Base-by-base conservation (phyloP, 64 coral and sea anemone species). In the Dendronephthya gigantea region DNA sequence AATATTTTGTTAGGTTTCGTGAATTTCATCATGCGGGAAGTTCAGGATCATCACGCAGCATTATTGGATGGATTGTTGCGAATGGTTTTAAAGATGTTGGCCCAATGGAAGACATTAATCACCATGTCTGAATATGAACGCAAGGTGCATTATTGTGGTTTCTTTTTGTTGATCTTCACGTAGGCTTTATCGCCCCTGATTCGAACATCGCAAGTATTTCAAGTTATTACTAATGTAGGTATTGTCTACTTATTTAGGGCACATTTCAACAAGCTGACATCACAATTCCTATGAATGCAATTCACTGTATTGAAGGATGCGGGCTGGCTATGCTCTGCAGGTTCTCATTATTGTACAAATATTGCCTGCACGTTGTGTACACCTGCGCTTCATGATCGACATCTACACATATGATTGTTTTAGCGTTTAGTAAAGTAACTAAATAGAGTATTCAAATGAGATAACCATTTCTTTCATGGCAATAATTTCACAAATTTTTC, bases 11-110 rank as follows among this genome's bases (percentile, higher is more conserved):
- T 49, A 97, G 94, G 94, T 37, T 98, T 93, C 89, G 92, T 98
- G 16, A 98, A 93, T 76, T 90, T 98, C 50, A 98, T 98, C 68
- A 86, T 93, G 40, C 90, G 90, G 40, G 95, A 98, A 62, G 88
- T 98, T 41, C 95, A 98, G 88, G 95, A 98, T 75, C 91, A 86
- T 23, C 84, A 93, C 84, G 89, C 91, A 1, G 82, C 92, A 74
- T 89, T 98, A 92, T 92, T 98, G 91, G 95, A 98, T 92, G 91
- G 92, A 93, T 92, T 88, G 55, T 40, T 98, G 87, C 90, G 92
- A 52, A 98, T 98, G 95, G 84, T 98, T 38, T 86, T 98, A 74
- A 92, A 98, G 85, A 90, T 98, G 85, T 84, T 98, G 30, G 90
- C 92, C 87, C 91, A 93, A 17, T 98, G 95, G 95, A 98, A 98